Base-by-base conservation (phyloP, 2,797 vertebrate genomes). In the Phrynocephalus forsythii region DNA sequence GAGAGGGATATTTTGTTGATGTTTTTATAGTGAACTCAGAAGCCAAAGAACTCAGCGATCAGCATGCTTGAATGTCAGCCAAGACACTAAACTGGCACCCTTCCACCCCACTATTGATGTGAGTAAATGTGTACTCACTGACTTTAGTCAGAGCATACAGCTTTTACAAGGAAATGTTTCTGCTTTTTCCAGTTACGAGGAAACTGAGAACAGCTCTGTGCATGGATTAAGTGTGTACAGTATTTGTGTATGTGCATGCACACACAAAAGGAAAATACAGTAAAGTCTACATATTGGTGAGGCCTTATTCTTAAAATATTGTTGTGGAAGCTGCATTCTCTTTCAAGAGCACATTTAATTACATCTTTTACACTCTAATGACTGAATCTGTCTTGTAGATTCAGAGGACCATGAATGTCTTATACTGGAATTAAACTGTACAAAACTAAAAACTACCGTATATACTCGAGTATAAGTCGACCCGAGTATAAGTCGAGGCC, bases 101-200 rank as follows among this genome's bases (percentile, higher is more conserved):
- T 85, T 96, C 95, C 96, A 97, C 93, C 95, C 91, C 90, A 94
- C 94, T 96, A 96, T 94, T 88, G 83, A 77, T 94, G 90, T 95
- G 95, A 95, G 95, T 96, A 95, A 96, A 96, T 95, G 95, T 96
- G 94, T 95, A 94, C 95, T 96, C 93, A 90, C 93, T 90, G 91
- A 93, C 95, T 96, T 94, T 96, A 96, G 96, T 97, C 95, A 95
- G 94, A 94, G 95, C 94, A 95, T 96, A 93, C 84, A 86, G 92
- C 93, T 91, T 96, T 97, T 95, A 94, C 95, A 96, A 96, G 94
- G 95, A 96, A 95, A 96, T 95, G 93, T 94, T 94, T 94, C 93
- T 95, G 93, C 93, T 94, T 96, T 95, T 94, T 85, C 91, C 93
- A 94, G 93, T 93, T 92, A 79, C 89, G 92, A 88, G 81, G 91